Base-by-base conservation (phyloP, 2,797 vertebrate genomes). In the Heliangelus exortis region DNA sequence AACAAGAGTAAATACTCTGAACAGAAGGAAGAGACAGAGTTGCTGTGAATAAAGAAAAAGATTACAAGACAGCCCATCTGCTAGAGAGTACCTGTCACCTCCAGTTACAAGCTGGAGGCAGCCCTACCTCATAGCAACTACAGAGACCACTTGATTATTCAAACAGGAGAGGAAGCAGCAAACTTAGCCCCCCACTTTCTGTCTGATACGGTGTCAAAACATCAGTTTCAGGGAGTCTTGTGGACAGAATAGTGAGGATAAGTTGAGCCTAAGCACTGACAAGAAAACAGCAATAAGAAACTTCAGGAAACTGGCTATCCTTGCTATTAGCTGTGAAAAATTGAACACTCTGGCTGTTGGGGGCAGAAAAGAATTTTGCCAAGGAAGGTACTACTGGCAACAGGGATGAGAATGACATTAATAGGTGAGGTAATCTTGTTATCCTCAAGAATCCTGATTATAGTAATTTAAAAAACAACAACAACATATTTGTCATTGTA, bases 81-180 rank as follows among this genome's bases (percentile, higher is more conserved):
- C 94, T 78, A 65, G 92, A 87, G 94, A 94, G 65, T 91, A 94
- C 93, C 96, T 97, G 95, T 97, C 98, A 98, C 97, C 96, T 95
- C 31, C 3, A 85, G 94, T 93, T 95, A 92, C 19, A 43, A 76
- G 84, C 94, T 21, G 16, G 94, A 95, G 94, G 89, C 88, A 97
- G 93, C 95, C 89, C 93, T 87, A 89, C 92, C 95, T 92, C 22
- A 0, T 21, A 94, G 95, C 95, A 96, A 61, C 94, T 90, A 69
- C 80, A 67, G 91, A 91, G 91, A 94, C 96, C 97, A 96, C 96
- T 97, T 97, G 97, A 95, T 97, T 97, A 97, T 93, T 96, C 95
- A 94, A 97, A 96, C 93, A 85, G 75, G 69, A 73, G 85, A 91
- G 85, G 82, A 92, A 90, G 93, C 86, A 92, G 93, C 93, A 90